Evolutionary conservation across 2,113 vertebrate genomes (phyloP), one percentile per base, ranked within the genome.

Genomic region (Amazona guildingii): DNA sequence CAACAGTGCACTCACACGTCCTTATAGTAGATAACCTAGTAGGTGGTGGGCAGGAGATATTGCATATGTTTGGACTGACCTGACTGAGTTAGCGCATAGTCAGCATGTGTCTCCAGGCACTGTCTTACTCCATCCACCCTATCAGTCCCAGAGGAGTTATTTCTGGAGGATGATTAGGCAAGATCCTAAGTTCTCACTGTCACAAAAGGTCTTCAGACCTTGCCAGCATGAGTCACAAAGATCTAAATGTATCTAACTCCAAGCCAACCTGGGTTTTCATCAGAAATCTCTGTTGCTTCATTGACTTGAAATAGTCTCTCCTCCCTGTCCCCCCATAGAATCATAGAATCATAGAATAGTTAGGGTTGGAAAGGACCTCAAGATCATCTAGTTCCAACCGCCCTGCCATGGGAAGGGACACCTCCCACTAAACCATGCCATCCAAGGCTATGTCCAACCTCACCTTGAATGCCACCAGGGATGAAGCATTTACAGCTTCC

Each of bases 281-380:
- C 59, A 96, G 72, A 90, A 92, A 97, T 97, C 67, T 97, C 74
- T 94, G 83, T 87, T 91, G 35, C 61, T 86, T 74, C 64, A 81
- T 76, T 86, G 83, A 67, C 75, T 95, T 84, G 76, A 89, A 94
- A 90, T 44, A 29, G 86, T n/a, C 66, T 76, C 16, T 61, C 17
- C 11, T 89, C 62, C 70, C 52, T 73, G 48, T 14, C 43, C 41
- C 70, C 29, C 46, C 63, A 37, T 37, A 37, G 37, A 37, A 37
- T 37, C 35, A 37, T 37, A 37, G 35, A 37, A 37, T 37, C 37
- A 37, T 37, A 37, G 37, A 37, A 37, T 37, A 37, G 37, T 37
- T 37, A 37, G 37, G 37, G 37, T 37, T 37, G 37, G 37, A 37
- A 37, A 37, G 37, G 37, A 37, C 37, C 37, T 37, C 4, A 37